Percentiles rank a stretch among this genome's conserved stretches.
Evolutionary conservation across 2,113 vertebrate genomes (phyloP).

Genomic region (Caretta caretta): DNA sequence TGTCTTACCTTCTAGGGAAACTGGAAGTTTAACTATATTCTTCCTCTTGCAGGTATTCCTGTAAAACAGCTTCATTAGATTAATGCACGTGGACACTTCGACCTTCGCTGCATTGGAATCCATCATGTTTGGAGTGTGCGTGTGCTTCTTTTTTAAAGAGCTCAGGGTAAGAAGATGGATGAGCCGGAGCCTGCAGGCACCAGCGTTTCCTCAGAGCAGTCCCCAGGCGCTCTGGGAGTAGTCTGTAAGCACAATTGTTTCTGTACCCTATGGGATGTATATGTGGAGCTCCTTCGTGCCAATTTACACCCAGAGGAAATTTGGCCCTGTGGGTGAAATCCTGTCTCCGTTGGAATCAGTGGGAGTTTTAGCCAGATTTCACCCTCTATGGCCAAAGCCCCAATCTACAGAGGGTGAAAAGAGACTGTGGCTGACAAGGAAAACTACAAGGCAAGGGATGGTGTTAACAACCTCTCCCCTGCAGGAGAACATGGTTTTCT

Average conservation of each 20-base stretch:
- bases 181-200: no score
- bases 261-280: not conserved
- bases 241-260: no score
- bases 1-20: constrained; percentile 66
- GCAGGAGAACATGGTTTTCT: not conserved
- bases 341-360: not conserved
- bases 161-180: not conserved
- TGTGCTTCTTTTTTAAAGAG: constrained; percentile 1
- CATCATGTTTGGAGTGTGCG: constrained; percentile 52
- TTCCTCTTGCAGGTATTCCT: constrained; percentile 65
- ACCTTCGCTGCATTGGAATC: not conserved
- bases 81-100: constrained; percentile 60
- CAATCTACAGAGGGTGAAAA: not conserved
- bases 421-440: constrained; percentile 25
- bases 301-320: not conserved
- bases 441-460: not conserved
- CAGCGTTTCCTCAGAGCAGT: not conserved
- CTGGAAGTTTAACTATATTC: constrained; percentile 64
- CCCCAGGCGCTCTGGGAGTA: not conserved
- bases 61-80: accelerated
- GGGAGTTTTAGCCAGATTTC: not conserved
- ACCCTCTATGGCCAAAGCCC: not conserved
- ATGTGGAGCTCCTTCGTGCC: not conserved
- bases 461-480: not conserved
- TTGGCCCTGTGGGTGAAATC: not conserved